phyloP scores from a whole-genome alignment of 2,888 invertebrate species.

The Meiosimyza decipiens region DNA sequence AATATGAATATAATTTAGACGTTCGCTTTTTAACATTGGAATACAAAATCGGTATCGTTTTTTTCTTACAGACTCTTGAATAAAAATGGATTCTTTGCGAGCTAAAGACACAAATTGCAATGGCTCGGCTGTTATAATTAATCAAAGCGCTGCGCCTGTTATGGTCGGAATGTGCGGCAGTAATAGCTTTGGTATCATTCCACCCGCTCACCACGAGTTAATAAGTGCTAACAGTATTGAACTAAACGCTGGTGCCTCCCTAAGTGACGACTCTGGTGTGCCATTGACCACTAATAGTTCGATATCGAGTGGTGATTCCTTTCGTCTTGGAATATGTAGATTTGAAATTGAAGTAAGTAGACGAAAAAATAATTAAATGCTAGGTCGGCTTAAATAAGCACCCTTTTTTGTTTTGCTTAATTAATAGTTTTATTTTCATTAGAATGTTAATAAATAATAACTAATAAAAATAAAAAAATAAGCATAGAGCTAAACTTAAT shows the following conservation, averaged over 20 bases:
- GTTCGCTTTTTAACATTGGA: too few relatives aligned
- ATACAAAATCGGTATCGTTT: not conserved
- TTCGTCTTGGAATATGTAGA: slow-evolving; percentile 65
- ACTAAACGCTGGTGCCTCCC: slow-evolving; percentile 64
- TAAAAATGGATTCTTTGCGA: slow-evolving; percentile 47
- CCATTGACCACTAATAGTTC: slow-evolving; percentile 66
- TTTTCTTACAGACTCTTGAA: slow-evolving; percentile 9
- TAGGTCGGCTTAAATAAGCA: too few relatives aligned
- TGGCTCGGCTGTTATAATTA: slow-evolving; percentile 47
- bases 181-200: slow-evolving; percentile 62
- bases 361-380: too few relatives aligned
- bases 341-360: slow-evolving; percentile 64
- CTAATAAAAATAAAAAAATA: too few relatives aligned
- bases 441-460: too few relatives aligned
- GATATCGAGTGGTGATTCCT: slow-evolving; percentile 66
- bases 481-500: too few relatives aligned
- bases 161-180: slow-evolving; percentile 57
- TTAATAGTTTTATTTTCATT: too few relatives aligned
- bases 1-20: too few relatives aligned
- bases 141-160: slow-evolving; percentile 39
- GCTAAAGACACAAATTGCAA: slow-evolving; percentile 49
- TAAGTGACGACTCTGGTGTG: slow-evolving; percentile 67
- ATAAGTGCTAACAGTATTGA: slow-evolving; percentile 66
- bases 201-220: slow-evolving; percentile 60
- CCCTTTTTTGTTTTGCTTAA: too few relatives aligned